Evolutionary conservation across 1,140 invertebrate species (phyloP), one percentile per base, ranked within the genome.

Genomic region (Drosophila triauraria): DNA sequence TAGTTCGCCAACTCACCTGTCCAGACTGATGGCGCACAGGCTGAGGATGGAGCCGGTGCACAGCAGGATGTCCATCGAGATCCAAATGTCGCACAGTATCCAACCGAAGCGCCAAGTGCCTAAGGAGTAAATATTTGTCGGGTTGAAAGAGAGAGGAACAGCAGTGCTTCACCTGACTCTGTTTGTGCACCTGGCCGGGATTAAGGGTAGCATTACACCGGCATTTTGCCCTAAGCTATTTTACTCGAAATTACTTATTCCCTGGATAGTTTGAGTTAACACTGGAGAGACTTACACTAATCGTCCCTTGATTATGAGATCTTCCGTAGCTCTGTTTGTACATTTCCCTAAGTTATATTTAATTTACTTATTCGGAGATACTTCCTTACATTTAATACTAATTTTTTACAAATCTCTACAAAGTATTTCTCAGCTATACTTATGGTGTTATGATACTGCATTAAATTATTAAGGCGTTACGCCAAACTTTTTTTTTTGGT

Each of bases 31-130:
- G 87, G 97, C 95, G 94, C 96, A 96, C 90, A 98, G 93, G 87
- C 95, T 95, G 54, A 98, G 94, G 86, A 98, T 95, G 79, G 97
- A 95, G 67, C 97, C 95, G 3, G 98, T 99, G 92, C 98, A 99
- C 1, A 98, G 95, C 5, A 99, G 94, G 46, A 99, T 97, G 91
- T 99, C 98, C 87, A 98, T 94, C 1, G 97, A 98, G 47, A 99
- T 96, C 98, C 98, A 99, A 59, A 98, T 95, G 84, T 97, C 96
- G 91, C 97, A 98, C 17, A 98, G 93, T 5, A 96, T 93, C 93
- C 95, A 95, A n/a, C 97, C 96, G 3, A 97, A 94, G 77, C 95
- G 94, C 97, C 97, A 98, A 65, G 94, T 94, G 62, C 96, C 96
- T 95, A 82, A 25, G 85, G 91, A 61, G 58, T 30, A 56, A 65